phyloP scores from a whole-genome alignment of 64 coral and sea anemone species.

The Exaiptasia diaphana region DNA sequence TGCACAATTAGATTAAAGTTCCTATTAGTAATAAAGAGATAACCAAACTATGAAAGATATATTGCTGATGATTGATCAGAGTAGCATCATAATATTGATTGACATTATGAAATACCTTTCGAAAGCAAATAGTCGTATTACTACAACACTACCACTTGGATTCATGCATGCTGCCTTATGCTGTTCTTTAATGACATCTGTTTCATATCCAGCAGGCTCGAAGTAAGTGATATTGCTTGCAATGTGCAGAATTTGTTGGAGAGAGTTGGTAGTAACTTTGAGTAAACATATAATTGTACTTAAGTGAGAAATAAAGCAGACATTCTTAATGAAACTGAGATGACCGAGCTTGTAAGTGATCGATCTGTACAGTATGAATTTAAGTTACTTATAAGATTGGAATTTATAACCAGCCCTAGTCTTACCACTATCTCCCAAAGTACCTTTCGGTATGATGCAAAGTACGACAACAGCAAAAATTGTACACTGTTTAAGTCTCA shows the following conservation, averaged over 20 bases:
- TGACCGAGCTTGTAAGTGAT: background rate
- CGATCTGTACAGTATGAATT: no score
- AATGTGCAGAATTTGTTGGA: background rate
- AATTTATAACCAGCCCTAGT: background rate
- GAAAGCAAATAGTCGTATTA: conserved; percentile 28
- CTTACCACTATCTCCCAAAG: background rate
- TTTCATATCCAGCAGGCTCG: conserved; percentile 27
- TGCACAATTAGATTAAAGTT: conserved; percentile 9
- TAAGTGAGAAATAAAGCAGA: background rate
- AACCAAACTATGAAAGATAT: background rate
- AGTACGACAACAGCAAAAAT: background rate
- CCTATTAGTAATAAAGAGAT: background rate
- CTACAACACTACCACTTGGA: background rate
- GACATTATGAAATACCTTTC: conserved; percentile 23
- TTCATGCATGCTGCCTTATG: background rate
- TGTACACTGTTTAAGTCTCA: background rate
- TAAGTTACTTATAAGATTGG: background rate
- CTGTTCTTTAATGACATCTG: background rate
- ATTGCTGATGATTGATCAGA: background rate
- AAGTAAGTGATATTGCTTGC: conserved; percentile 13
- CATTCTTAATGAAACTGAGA: background rate
- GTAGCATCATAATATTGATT: background rate
- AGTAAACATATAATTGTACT: background rate
- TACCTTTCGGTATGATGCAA: background rate
- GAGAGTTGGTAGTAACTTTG: background rate